Percentiles rank a stretch among this genome's conserved stretches.
Conservation (phyloP, 2,888 invertebrate species). For the Pseudeuparius sepicola region DNA sequence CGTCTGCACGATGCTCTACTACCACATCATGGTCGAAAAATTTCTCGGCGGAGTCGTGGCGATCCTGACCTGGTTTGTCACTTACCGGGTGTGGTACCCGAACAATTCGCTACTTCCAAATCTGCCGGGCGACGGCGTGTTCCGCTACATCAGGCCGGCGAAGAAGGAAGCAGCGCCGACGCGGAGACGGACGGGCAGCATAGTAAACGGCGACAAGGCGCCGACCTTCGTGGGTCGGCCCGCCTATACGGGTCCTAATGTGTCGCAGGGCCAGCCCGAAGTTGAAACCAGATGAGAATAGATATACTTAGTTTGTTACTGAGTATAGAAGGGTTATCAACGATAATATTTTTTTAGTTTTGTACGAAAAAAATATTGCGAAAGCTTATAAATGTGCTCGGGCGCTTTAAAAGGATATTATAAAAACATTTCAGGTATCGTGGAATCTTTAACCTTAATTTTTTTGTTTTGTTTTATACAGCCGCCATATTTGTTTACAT, state of each 20-base stretch:
- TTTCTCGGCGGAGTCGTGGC: conserved; percentile 81
- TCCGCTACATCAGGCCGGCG: conserved; percentile 58
- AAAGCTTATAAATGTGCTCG: too few relatives aligned
- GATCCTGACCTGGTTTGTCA: conserved; percentile 81
- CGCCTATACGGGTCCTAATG: conserved; percentile 48
- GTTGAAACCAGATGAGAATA: too few relatives aligned
- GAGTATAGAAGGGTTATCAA: too few relatives aligned
- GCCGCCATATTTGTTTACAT: too few relatives aligned
- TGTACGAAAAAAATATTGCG: too few relatives aligned
- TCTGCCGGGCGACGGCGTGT: conserved; percentile 67
- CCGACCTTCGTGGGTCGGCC: conserved; percentile 76
- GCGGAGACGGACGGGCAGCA: conserved; percentile 41
- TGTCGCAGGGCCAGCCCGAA: too few relatives aligned
- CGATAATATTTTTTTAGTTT: too few relatives aligned
- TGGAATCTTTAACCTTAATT: too few relatives aligned
- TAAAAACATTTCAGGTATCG: too few relatives aligned
- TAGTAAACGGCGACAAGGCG: conserved; percentile 32
- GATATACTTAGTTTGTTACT: too few relatives aligned
- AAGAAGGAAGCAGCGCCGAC: conserved; percentile 33
- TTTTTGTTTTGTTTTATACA: too few relatives aligned
- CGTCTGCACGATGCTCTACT: conserved; percentile 84
- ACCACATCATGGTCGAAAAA: conserved; percentile 94
- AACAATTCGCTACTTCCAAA: conserved; percentile 53
- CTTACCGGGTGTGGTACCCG: conserved; percentile 73
- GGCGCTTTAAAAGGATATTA: too few relatives aligned